Percentiles rank a stretch among this genome's conserved stretches.
Conservation (phyloP, 2,888 invertebrate species). For the Eurytoma adleriae region DNA sequence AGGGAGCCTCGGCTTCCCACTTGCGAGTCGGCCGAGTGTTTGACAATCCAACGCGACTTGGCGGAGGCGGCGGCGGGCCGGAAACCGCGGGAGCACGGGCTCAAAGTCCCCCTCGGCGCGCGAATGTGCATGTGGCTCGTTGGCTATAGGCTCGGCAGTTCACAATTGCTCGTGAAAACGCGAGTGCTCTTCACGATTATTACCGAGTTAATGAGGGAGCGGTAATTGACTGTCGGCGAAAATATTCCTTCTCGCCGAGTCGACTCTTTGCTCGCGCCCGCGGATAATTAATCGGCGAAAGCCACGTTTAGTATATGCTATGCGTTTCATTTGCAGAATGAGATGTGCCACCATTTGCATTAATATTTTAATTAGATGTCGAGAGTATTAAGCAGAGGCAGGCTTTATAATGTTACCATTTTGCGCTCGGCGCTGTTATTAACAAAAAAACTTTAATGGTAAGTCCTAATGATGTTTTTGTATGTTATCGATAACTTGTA, state of each 20-base stretch:
- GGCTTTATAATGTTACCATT: too few relatives aligned
- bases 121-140: slow-evolving; percentile 20
- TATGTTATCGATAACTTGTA: too few relatives aligned
- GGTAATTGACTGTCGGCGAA: slow-evolving; percentile 71
- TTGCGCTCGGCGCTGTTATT: too few relatives aligned
- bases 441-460: too few relatives aligned
- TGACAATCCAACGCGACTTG: slow-evolving; percentile 23
- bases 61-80: neutral
- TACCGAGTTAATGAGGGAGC: slow-evolving; percentile 72
- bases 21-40: slow-evolving; percentile 1
- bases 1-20: neutral
- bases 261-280: neutral
- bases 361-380: neutral
- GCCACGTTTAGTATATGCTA: neutral
- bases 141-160: slow-evolving; percentile 3
- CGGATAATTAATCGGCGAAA: slow-evolving; percentile 10
- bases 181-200: slow-evolving; percentile 62
- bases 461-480: too few relatives aligned
- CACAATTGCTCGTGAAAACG: slow-evolving; percentile 62
- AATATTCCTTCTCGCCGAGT: neutral
- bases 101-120: neutral
- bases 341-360: neutral
- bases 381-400: too few relatives aligned
- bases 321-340: neutral
- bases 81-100: neutral